These are phyloP conservation scores for Spheniscus mendiculus DNA, from an alignment of 2,113 vertebrate species.

Conservation along the genomic window DNA sequence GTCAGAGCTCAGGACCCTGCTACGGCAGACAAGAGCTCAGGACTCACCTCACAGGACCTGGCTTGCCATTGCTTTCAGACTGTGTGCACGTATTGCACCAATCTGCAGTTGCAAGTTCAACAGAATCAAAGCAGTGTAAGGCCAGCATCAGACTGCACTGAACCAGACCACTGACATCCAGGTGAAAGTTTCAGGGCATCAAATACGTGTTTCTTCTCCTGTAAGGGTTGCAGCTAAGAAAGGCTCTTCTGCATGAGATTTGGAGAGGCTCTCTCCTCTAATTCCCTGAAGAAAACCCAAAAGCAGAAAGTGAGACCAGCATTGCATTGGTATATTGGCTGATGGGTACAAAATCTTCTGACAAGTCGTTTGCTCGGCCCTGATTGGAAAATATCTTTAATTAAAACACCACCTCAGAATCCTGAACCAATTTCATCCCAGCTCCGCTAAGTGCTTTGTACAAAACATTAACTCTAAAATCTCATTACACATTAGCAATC, in stretches of 20 bases:
- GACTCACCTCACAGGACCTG: not conserved
- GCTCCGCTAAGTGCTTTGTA: constrained; percentile 72
- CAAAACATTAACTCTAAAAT: constrained; percentile 79
- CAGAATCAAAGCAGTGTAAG: not conserved
- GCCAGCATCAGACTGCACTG: rapidly evolving
- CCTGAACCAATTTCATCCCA: constrained; percentile 69
- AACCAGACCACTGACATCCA: not conserved
- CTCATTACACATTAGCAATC: constrained; percentile 73
- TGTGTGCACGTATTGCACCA: not conserved
- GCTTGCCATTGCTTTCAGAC: not conserved
- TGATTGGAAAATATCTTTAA: constrained; percentile 79
- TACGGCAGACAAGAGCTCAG: not conserved
- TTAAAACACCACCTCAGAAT: constrained; percentile 75
- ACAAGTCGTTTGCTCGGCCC: constrained; percentile 51
- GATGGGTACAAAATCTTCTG: constrained; percentile 47
- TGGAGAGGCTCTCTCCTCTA: not conserved
- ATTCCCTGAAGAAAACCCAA: not conserved
- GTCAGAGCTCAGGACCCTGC: not conserved
- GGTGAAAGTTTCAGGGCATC: not conserved
- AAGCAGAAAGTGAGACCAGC: constrained; percentile 49
- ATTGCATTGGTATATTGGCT: not conserved
- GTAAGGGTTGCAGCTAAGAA: not conserved
- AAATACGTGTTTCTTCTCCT: not conserved
- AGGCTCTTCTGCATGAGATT: not conserved
- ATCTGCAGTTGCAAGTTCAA: not conserved